Base-by-base conservation (phyloP, 1,140 invertebrate species). In the Protaetia brevitarsis region DNA sequence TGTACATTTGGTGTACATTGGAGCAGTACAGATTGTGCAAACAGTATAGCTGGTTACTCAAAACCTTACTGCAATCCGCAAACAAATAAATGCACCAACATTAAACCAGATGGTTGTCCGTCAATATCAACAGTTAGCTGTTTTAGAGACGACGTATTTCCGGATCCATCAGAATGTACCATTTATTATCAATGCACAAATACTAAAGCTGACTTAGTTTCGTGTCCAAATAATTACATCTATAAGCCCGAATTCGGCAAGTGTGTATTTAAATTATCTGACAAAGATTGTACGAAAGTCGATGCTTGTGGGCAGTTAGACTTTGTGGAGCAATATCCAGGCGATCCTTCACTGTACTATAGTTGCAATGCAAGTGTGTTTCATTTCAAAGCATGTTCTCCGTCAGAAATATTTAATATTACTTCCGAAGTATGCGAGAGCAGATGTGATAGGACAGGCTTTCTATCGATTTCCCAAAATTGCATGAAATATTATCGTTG, bases 401-500 rank as follows among this genome's bases (percentile, higher is more conserved):
- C 37, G 4, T 28, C 59, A 5, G 59, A 61, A 61, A n/a, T 34
- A 19, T 61, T 34, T 21, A 34, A 61, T 16, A 23, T 11, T 7
- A 34, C 28, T 36, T 29, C 16, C 3, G 3, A 36, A 61, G 36
- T 6, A 34, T 61, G 59, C 36, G 19, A 61, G 21, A 36, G 3
- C 7, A 36, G 10, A 21, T 61, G 59, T 21, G 16, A 13, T 1
- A 16, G 13, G 6, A 21, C 13, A 11, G 59, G 59, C 11, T 21
- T 30, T 3, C 3, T 61, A 19, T 13, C 59, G 6, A 16, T n/a
- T 6, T 6, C 59, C 6, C 28, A 34, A 21, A 61, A 64, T 28
- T 64, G 63, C 26, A 51, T 21, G 26, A 51, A 56, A 30, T 64
- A 64, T n/a, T 51, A 51, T n/a, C n/a, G 6, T 5, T 64, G 63